phyloP scores from a whole-genome alignment of 2,113 vertebrate species.

The Pseudorhombus dupliciocellatus region DNA sequence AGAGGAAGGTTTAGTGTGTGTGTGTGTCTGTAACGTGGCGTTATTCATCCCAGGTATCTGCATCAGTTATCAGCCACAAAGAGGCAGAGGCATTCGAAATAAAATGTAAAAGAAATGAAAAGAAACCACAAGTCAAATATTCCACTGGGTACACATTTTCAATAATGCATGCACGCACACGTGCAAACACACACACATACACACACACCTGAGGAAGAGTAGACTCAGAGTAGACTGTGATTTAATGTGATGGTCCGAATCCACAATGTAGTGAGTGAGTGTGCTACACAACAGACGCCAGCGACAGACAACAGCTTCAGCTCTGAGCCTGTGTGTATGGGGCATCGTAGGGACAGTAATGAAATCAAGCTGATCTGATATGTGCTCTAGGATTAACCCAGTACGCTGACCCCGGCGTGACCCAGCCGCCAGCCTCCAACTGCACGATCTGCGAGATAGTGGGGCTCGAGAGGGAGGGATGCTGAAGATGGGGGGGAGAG shows the following conservation, averaged over 20 bases:
- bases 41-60: slow-evolving; percentile 70
- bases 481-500: slow-evolving; percentile 15
- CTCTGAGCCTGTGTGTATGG: slow-evolving; percentile 58
- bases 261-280: slow-evolving; percentile 40
- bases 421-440: slow-evolving; percentile 51
- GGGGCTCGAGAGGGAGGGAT: slow-evolving; percentile 28
- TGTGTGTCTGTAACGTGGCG: slow-evolving; percentile 17
- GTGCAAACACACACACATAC: slow-evolving; percentile 9
- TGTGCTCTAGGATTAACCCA: slow-evolving; percentile 66
- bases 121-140: slow-evolving; percentile 57
- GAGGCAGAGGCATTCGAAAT: slow-evolving; percentile 45
- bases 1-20: slow-evolving; percentile 22
- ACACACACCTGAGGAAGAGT: slow-evolving; percentile 17
- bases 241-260: slow-evolving; percentile 55
- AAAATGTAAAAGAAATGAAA: slow-evolving; percentile 64
- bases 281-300: slow-evolving; percentile 55
- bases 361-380: slow-evolving; percentile 73
- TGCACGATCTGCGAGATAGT: slow-evolving; percentile 47
- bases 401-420: slow-evolving; percentile 61
- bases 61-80: slow-evolving; percentile 69
- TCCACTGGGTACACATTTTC: slow-evolving; percentile 22
- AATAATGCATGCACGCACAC: slow-evolving; percentile 7
- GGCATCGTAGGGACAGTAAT: slow-evolving; percentile 62
- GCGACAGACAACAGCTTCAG: slow-evolving; percentile 56
- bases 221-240: slow-evolving; percentile 30